Base-by-base conservation (phyloP, 2,797 vertebrate genomes). In the Semotilus atromaculatus region DNA sequence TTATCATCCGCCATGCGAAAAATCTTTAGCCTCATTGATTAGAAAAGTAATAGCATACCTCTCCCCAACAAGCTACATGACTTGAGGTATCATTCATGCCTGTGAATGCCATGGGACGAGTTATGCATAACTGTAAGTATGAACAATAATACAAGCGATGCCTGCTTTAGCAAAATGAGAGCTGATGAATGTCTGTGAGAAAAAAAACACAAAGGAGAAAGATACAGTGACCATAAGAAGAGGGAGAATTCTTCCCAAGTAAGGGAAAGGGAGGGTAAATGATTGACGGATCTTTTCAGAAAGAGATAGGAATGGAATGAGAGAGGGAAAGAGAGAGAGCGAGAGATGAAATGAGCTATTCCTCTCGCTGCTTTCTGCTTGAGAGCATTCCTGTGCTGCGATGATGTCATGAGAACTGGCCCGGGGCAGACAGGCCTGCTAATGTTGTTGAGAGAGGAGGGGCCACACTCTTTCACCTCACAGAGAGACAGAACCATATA, bases 391-490 rank as follows among this genome's bases (percentile, higher is more conserved):
- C 95, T 94, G 94, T 93, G 92, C 93, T 89, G 92, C 92, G 93
- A 92, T 96, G 95, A 96, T 96, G 95, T 96, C 94, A 96, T 96
- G 95, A 95, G 95, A 96, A 96, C 92, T 92, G 83, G 90, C 94
- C 93, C 83, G 88, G 91, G 93, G 94, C 95, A 95, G 95, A 95
- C 94, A 93, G 93, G 91, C 93, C 93, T 95, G 95, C 95, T 95
- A 94, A 95, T 96, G 94, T 95, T 94, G 93, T 92, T 92, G 90
- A 91, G 92, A 93, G 91, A 90, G n/a, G 76, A 91, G 92, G 75
- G 88, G 91, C 64, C 75, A 68, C 89, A 92, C 92, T 91, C 92
- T 92, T 90, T 93, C 90, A 91, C 91, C 90, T 92, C 91, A 92
- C 91, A 89, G 90, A 91, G 91, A 91, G 91, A 94, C 92, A 90